Evolutionary conservation across 2,888 invertebrate species (phyloP).

Genomic region (Patella caerulea): DNA sequence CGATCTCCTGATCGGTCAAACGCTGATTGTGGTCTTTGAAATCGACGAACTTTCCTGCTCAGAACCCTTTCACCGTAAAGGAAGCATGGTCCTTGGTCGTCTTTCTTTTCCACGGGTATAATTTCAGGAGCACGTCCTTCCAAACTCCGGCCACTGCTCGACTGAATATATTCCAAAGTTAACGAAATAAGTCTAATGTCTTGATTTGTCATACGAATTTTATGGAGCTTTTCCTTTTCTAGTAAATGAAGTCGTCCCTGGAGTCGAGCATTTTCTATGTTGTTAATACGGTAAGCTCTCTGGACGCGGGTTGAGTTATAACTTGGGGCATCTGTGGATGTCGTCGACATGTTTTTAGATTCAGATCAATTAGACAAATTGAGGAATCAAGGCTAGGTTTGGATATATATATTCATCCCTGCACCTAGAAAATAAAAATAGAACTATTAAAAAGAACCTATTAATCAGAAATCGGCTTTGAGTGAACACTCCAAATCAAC

Average conservation of each 20-base stretch:
- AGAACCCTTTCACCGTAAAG: slow-evolving; percentile 64
- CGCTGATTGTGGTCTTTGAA: slow-evolving; percentile 51
- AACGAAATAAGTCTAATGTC: slow-evolving; percentile 63
- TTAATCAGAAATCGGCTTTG: no score
- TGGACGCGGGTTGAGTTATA: slow-evolving; percentile 56
- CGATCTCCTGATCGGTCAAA: slow-evolving; percentile 40
- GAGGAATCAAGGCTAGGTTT: no score
- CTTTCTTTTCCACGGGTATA: slow-evolving; percentile 33
- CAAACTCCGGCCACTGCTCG: slow-evolving; percentile 63
- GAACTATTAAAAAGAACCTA: no score
- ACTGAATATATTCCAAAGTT: slow-evolving; percentile 63
- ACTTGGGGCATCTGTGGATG: no score
- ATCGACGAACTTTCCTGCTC: slow-evolving; percentile 55
- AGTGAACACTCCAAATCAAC: no score
- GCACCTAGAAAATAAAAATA: no score
- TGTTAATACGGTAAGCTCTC: slow-evolving; percentile 63
- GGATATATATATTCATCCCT: no score
- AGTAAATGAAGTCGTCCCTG: slow-evolving; percentile 52
- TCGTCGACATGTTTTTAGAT: no score
- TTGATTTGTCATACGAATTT: slow-evolving; percentile 58
- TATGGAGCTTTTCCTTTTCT: slow-evolving; percentile 60
- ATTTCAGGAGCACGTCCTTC: slow-evolving; percentile 54
- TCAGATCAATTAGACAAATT: no score
- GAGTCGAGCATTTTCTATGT: slow-evolving; percentile 59
- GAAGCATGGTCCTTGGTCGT: slow-evolving; percentile 53